phyloP scores from a whole-genome alignment of 2,113 vertebrate genomes.

The Oxyruncus cristatus region DNA sequence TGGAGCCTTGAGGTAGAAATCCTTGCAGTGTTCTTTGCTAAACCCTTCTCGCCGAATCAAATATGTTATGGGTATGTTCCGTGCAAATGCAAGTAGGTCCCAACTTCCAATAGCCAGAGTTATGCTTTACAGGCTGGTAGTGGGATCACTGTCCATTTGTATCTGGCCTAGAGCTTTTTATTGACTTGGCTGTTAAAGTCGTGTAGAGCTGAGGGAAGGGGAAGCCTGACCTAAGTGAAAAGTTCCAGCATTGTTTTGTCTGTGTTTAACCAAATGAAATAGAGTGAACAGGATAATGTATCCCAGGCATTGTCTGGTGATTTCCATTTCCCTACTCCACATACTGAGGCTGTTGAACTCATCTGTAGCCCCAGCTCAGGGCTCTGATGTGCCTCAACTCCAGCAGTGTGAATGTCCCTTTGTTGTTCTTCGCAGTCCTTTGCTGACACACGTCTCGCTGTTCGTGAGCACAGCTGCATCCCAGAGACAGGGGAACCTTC shows the following conservation, averaged over 20 bases:
- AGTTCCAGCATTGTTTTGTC: not conserved
- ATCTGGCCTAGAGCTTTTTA: not conserved
- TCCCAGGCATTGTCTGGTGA: not conserved
- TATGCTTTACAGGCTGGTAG: not conserved
- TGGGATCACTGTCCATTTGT: not conserved
- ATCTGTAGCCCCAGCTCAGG: not conserved
- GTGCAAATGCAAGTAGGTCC: not conserved
- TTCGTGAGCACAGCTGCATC: not conserved
- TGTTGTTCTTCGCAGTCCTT: not conserved
- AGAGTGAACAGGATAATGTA: not conserved
- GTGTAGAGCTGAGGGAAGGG: not conserved
- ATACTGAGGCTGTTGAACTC: not conserved
- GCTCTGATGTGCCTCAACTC: not conserved
- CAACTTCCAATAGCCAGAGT: not conserved
- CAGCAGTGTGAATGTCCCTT: not conserved
- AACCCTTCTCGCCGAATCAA: not conserved
- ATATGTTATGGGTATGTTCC: not conserved
- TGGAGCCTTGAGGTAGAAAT: not conserved
- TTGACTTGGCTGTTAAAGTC: not conserved
- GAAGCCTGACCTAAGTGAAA: not conserved
- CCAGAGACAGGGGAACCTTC: not conserved
- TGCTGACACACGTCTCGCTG: not conserved
- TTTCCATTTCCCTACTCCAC: not conserved
- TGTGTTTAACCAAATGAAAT: not conserved
- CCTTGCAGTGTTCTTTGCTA: not conserved